Evolutionary conservation across 2,113 vertebrate species (phyloP), one percentile per base, ranked within the genome.

Genomic region (Tautogolabrus adspersus): DNA sequence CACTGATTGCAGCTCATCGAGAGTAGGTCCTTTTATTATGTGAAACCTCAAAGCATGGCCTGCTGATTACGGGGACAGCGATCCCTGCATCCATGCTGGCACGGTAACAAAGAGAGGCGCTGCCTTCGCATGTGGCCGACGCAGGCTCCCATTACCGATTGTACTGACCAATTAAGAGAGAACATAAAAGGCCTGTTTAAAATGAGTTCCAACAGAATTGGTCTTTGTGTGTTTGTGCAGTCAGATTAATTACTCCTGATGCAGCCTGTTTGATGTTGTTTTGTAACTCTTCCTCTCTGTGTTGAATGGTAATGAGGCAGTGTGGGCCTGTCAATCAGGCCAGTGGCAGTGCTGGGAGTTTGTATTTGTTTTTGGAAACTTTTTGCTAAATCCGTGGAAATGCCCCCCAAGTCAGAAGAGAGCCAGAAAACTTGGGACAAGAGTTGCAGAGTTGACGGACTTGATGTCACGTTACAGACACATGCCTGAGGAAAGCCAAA

Each of bases 1-100:
- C 66, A 0, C 84, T 87, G 85, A 92, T 90, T 92, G 78, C 63
- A 69, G 82, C 79, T 87, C 47, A 51, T 56, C 42, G 87, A 76
- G 63, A 83, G 63, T 44, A 63, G 74, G 34, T 75, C 67, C 30
- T 78, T 34, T 71, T 30, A 83, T 87, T 78, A 86, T 72, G 83
- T 19, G 51, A 65, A 87, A 86, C 74, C 83, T 84, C 77, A 83
- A 82, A 82, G 72, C 75, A 26, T 10, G 54, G 70, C 55, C 47
- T 59, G 73, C 80, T 89, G 88, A 87, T 86, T 84, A 65, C 10
- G 88, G 72, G 75, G 37, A 75, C 76, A 11, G 55, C 38, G 30
- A 82, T 77, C 66, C 69, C 63, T 77, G 69, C 40, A 49, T 85
- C 61, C 67, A 79, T 0, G 58, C 73, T 87, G 82, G 18, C 84